Percentiles rank a stretch among this genome's conserved stretches.
phyloP scores from a whole-genome alignment of 2,113 vertebrate genomes.

The Saccopteryx leptura region DNA sequence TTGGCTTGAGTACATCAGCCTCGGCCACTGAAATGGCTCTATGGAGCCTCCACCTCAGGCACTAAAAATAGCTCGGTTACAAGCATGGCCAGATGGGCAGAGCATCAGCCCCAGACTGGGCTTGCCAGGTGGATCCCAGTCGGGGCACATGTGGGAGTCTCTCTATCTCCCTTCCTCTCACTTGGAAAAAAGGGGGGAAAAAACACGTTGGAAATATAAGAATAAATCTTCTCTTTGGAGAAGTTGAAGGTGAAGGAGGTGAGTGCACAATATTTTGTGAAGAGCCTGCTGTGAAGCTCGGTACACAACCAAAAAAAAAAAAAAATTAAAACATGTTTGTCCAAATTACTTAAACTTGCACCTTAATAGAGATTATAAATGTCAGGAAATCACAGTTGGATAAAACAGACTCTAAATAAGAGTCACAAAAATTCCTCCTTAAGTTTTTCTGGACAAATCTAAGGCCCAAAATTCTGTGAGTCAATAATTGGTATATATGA shows the following conservation, averaged over 20 bases:
- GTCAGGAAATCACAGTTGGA: conserved; percentile 21
- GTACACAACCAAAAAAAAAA: not conserved
- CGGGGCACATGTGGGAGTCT: no score
- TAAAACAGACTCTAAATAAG: not conserved
- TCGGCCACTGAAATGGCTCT: no score
- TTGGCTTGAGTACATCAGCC: no score
- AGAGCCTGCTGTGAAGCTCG: not conserved
- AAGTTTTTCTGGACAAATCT: not conserved
- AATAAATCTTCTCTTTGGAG: not conserved
- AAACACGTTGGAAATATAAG: not conserved
- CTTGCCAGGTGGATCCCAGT: no score
- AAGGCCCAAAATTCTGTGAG: not conserved
- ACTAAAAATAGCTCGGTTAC: no score
- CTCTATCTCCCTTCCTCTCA: no score
- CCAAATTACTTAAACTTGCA: not conserved
- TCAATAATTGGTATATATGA: not conserved
- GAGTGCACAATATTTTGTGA: not conserved
- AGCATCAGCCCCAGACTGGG: no score
- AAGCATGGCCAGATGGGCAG: no score
- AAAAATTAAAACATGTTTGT: not conserved
- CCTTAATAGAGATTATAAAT: conserved; percentile 38
- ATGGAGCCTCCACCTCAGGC: no score
- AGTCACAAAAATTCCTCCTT: not conserved
- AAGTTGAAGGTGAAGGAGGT: not conserved
- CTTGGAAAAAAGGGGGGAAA: not conserved